Conservation (phyloP, 2,113 vertebrate species). For the Onychostruthus taczanowskii region DNA sequence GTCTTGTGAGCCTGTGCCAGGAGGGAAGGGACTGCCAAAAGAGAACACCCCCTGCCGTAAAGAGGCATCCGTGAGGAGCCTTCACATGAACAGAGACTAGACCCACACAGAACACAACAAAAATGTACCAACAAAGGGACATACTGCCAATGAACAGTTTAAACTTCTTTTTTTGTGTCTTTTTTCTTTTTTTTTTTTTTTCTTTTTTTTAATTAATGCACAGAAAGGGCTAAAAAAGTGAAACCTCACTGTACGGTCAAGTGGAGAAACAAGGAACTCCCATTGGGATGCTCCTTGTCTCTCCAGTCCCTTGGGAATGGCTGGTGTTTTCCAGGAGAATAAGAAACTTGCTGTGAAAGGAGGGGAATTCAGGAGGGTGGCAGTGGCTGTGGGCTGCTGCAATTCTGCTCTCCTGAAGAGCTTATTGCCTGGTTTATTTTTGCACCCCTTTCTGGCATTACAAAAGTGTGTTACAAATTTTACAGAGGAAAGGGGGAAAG, state of each 20-base stretch:
- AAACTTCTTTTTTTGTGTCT: not conserved
- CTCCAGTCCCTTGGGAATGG: not conserved
- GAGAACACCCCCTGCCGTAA: slow-evolving; percentile 6
- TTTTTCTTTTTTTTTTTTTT: not conserved
- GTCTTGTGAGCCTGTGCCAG: not conserved
- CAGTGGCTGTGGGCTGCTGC: not conserved
- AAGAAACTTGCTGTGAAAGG: slow-evolving; percentile 36
- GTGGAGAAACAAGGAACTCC: slow-evolving; percentile 4
- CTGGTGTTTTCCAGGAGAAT: not conserved
- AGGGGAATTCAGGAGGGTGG: slow-evolving; percentile 18
- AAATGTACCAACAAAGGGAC: slow-evolving; percentile 51
- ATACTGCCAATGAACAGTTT: slow-evolving; percentile 11
- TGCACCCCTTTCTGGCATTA: slow-evolving; percentile 39
- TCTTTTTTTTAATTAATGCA: slow-evolving; percentile 49
- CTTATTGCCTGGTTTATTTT: slow-evolving; percentile 23
- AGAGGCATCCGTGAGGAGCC: not conserved
- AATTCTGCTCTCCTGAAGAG: not conserved
- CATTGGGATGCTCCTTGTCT: not conserved
- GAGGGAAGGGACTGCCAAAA: slow-evolving; percentile 1
- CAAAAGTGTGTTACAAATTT: slow-evolving; percentile 63
- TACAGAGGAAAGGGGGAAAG: not conserved
- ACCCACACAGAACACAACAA: slow-evolving; percentile 1
- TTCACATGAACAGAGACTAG: not conserved
- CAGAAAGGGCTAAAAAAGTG: slow-evolving; percentile 69
- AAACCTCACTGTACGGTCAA: slow-evolving; percentile 41